Base-by-base conservation (phyloP, 2,113 vertebrate genomes). In the Centrocercus urophasianus region DNA sequence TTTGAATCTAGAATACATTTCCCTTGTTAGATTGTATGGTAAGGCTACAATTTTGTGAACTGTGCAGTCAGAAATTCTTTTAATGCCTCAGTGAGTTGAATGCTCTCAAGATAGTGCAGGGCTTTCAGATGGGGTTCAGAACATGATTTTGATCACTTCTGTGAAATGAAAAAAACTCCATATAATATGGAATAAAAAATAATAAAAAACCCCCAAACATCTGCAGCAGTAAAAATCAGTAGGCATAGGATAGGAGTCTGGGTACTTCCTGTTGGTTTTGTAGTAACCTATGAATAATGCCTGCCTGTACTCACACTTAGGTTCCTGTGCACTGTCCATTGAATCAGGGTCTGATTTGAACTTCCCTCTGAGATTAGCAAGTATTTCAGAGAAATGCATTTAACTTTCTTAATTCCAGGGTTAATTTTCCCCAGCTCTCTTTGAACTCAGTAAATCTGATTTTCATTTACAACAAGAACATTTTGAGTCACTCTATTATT, bases 21-120 rank as follows among this genome's bases (percentile, higher is more conserved):
- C 17, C 28, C 36, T 11, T 7, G 11, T 74, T 81, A 61, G 7
- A 52, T 60, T 84, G 28, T n/a, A 65, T 86, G 65, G 13, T 83
- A n/a, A 19, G 19, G 36, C 83, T 78, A 74, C 32, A 47, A 13
- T 52, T 75, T 81, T n/a, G 25, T 78, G 38, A 92, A 64, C 32
- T 71, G 17, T 21, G 9, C 24, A 60, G 65, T 43, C 50, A 86
- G 76, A 66, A 94, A 90, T 86, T 15, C 32, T 48, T 90, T 88
- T 90, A 93, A 63, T 80, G 45, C 34, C 56, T 90, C 36, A n/a
- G 0, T 76, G 27, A 82, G 5, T 65, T 69, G 59, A 85, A 63
- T 80, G 36, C 24, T 86, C 45, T 43, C 52, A 56, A 56, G 14
- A 77, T 15, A 64, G 61, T 27, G 14, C 13, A 50, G 30, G 13